Evolutionary conservation across 2,113 vertebrate species (phyloP).

Genomic region (Bostrychus sinensis): DNA sequence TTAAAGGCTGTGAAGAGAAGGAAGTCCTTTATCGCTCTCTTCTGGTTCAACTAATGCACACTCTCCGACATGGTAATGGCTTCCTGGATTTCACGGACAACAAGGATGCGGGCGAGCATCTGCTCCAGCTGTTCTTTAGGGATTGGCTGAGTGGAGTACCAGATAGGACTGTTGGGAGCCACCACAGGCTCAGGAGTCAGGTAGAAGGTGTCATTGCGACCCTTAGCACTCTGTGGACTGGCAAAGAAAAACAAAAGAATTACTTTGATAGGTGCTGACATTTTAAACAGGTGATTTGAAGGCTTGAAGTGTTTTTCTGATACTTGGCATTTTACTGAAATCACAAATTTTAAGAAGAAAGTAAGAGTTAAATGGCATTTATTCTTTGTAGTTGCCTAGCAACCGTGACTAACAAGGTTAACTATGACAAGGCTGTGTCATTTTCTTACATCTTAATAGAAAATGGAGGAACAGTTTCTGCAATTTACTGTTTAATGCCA

Average conservation of each 20-base stretch:
- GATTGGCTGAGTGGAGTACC: constrained; percentile 99
- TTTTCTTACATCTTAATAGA: constrained; percentile 25
- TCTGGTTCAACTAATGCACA: constrained; percentile 83
- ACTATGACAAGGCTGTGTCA: constrained; percentile 11
- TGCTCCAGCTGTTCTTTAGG: constrained; percentile 96
- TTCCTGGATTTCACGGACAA: constrained; percentile 98
- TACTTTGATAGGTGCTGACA: constrained; percentile 3
- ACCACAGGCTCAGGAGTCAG: constrained; percentile 98
- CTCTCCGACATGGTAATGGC: constrained; percentile 87
- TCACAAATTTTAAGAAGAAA: background rate
- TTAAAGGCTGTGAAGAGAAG: constrained; percentile 58
- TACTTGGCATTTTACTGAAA: background rate
- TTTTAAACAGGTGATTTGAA: background rate
- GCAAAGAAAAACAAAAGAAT: constrained; percentile 53
- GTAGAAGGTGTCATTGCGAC: constrained; percentile 99
- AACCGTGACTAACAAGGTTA: constrained; percentile 39
- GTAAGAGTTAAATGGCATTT: background rate
- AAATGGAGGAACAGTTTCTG: background rate
- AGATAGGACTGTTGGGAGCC: constrained; percentile 99
- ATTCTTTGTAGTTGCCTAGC: constrained; percentile 48
- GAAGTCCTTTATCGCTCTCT: constrained; percentile 43
- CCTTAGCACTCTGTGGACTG: constrained; percentile 99
- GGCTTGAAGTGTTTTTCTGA: background rate
- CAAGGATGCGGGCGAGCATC: constrained; percentile 97
- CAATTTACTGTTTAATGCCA: background rate